These are phyloP conservation scores for Mastomys natalensis DNA, from an alignment of 2,113 vertebrate species.

Conservation along the genomic window DNA sequence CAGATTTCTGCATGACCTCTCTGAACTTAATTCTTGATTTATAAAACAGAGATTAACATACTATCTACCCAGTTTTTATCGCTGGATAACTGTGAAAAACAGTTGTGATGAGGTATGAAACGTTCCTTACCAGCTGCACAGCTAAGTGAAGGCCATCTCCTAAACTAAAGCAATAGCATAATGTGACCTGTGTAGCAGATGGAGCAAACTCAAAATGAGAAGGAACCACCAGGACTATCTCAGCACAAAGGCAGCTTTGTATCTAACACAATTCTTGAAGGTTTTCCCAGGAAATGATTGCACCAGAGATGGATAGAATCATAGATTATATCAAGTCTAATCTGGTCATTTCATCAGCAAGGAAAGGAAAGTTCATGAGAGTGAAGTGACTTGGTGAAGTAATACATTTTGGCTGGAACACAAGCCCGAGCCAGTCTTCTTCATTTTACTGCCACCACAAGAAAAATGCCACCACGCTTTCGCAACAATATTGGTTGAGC, in stretches of 20 bases:
- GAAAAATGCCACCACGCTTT: not conserved
- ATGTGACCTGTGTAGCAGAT: not conserved
- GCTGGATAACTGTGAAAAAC: not conserved
- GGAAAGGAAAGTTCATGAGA: not conserved
- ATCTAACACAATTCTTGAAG: not conserved
- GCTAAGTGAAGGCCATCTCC: not conserved
- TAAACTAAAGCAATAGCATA: not conserved
- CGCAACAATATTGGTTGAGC: not conserved
- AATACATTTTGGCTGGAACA: not conserved
- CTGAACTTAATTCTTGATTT: conserved; percentile 9
- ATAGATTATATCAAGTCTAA: not conserved
- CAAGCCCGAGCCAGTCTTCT: not conserved
- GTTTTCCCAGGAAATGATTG: conserved; percentile 35
- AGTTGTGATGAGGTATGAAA: not conserved
- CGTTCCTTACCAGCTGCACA: not conserved
- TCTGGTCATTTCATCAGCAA: not conserved
- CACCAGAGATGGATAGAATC: conserved; percentile 35
- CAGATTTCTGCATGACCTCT: not conserved
- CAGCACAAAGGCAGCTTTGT: conserved; percentile 61
- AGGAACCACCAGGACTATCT: not conserved
- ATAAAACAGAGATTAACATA: conserved; percentile 9
- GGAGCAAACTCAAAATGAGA: not conserved
- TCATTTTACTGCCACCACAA: not conserved
- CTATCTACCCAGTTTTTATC: not conserved
- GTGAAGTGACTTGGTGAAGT: not conserved